phyloP scores from a whole-genome alignment of 2,888 invertebrate species.

The Cybosia mesomella region DNA sequence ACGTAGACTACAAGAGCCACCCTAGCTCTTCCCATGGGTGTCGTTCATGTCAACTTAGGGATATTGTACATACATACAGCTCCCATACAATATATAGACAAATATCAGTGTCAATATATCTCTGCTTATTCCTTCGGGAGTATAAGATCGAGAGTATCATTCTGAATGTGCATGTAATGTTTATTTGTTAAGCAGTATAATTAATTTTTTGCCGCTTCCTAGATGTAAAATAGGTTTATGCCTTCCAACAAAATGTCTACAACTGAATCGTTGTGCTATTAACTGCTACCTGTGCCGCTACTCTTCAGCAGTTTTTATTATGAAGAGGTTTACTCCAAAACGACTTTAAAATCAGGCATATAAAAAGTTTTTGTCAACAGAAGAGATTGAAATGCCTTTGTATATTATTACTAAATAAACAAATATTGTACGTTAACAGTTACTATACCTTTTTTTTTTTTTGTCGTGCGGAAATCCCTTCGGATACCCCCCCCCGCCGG shows the following conservation, averaged over 20 bases:
- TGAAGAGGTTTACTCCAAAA: neutral
- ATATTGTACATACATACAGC: neutral
- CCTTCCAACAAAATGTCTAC: neutral
- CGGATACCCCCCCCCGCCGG: too few species aligned
- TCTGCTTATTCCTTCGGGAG: conserved; percentile 4
- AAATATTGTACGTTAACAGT: too few species aligned
- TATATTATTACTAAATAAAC: too few species aligned
- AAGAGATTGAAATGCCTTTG: neutral
- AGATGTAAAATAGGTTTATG: neutral
- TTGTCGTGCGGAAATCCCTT: too few species aligned
- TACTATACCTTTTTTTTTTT: too few species aligned
- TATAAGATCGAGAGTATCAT: neutral
- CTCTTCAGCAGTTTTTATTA: neutral
- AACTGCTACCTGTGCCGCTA: too few species aligned
- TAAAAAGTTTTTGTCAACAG: neutral
- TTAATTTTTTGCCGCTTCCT: neutral
- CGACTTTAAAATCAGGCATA: neutral
- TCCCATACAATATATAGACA: neutral
- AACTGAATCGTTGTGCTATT: neutral
- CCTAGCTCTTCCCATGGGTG: conserved; percentile 5
- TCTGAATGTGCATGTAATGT: neutral
- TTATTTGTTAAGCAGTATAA: neutral
- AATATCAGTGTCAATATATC: neutral
- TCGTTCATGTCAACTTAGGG: conserved; percentile 7
- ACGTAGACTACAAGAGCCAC: neutral